Base-by-base conservation (phyloP, 2,113 vertebrate species). In the Melanocharis versteri region DNA sequence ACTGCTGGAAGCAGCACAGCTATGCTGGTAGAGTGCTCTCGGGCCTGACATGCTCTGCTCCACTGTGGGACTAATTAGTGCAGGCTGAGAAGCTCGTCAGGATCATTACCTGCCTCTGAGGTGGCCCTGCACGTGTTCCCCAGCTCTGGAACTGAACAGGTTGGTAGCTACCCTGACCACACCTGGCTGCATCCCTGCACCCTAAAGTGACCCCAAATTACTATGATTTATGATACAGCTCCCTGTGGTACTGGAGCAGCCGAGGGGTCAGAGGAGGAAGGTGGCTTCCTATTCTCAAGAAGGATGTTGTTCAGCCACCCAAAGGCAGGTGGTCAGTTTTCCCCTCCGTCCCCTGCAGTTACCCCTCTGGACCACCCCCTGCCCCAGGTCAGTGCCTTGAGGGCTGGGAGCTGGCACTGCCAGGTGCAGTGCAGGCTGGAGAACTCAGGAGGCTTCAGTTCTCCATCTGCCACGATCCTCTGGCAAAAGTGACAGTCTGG, bases 361-460 rank as follows among this genome's bases (percentile, higher is more conserved):
- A 3, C 10, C n/a, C 31, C 72, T 27, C 58, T 3, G 16, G 8
- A n/a, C 6, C 15, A 30, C 8, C 5, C 16, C 58, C 66, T 39
- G 48, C 13, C 39, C 47, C 9, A 6, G 13, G 14, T 8, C 31
- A n/a, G 16, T 7, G 9, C 19, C 42, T 7, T 0, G 2, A 7
- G 11, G 75, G 71, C 30, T 35, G 56, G 64, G 50, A 83, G 40
- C 18, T 2, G 3, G 39, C 66, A 33, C 45, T 73, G 64, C 37
- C 10, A 14, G 50, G 18, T 1, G 13, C 8, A 1, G 4, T 1
- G 16, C 21, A 24, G 42, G 31, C 56, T 73, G 53, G 12, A 56
- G 54, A 81, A 8, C n/a, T 13, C 4, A 1, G 11, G 7, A 1
- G 1, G 11, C n/a, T 28, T 26, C 7, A 3, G 17, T 27, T 81